These are phyloP conservation scores for Ophion obscuratus DNA, from an alignment of 2,888 invertebrate genomes.

Conservation along the genomic window DNA sequence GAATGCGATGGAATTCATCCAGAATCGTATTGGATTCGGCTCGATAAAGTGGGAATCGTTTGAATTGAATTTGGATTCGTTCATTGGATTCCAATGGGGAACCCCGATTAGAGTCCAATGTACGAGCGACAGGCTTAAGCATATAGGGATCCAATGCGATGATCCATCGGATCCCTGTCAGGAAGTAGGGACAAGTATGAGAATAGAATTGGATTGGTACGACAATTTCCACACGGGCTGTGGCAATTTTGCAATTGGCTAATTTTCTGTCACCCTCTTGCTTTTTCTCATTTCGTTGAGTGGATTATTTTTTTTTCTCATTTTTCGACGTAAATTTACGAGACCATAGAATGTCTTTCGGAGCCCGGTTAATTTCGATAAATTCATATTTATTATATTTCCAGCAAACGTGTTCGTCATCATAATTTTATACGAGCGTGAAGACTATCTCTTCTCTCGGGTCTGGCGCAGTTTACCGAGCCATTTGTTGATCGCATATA, in stretches of 20 bases:
- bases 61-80: no score
- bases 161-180: no score
- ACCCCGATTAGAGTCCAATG: no score
- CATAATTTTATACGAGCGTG: background rate
- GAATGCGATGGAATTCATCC: no score
- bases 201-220: no score
- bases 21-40: no score
- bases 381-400: slow-evolving; percentile 4
- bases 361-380: background rate
- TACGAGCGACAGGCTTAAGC: no score
- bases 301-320: background rate
- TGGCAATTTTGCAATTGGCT: background rate
- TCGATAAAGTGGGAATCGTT: no score
- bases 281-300: background rate
- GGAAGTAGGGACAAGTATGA: no score
- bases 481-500: slow-evolving; percentile 29
- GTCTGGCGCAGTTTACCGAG: slow-evolving; percentile 8
- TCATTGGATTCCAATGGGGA: no score
- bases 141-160: no score
- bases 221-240: background rate
- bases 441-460: background rate
- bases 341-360: background rate
- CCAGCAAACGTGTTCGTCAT: background rate
- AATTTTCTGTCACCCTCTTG: background rate
- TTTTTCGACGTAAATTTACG: background rate